Evolutionary conservation across 2,888 invertebrate genomes (phyloP).

Genomic region (Druceiella hillmani): DNA sequence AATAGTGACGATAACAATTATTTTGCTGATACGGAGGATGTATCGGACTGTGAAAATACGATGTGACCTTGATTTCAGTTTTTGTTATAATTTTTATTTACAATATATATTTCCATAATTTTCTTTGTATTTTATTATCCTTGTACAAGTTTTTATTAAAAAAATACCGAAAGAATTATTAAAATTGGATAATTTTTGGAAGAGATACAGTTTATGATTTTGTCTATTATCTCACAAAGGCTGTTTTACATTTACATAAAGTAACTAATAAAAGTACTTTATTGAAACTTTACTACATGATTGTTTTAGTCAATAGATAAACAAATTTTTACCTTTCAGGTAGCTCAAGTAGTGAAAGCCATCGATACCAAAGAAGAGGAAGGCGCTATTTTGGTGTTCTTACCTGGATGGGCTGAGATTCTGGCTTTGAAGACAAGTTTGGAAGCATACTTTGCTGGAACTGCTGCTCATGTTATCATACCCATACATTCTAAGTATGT

Average conservation of each 20-base stretch:
- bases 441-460: slow-evolving; percentile 30
- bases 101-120: too few relatives aligned
- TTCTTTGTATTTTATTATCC: too few relatives aligned
- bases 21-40: too few relatives aligned
- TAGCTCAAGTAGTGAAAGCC: slow-evolving; percentile 48
- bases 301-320: not conserved
- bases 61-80: too few relatives aligned
- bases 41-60: too few relatives aligned
- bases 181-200: too few relatives aligned
- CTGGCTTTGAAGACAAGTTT: slow-evolving; percentile 44
- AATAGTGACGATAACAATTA: too few relatives aligned
- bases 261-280: not conserved
- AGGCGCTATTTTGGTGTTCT: slow-evolving; percentile 68
- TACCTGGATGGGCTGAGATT: slow-evolving; percentile 74
- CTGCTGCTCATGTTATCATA: slow-evolving; percentile 35
- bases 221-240: not conserved
- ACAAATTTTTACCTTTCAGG: slow-evolving; percentile 27
- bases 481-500: slow-evolving; percentile 54
- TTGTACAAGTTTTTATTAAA: too few relatives aligned
- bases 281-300: not conserved
- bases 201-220: too few relatives aligned
- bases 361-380: slow-evolving; percentile 53
- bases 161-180: too few relatives aligned
- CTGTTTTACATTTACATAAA: slow-evolving; percentile 2
- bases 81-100: too few relatives aligned